These are phyloP conservation scores for Anolis apletophallus DNA, from an alignment of 2,797 vertebrate genomes.

Conservation along the genomic window DNA sequence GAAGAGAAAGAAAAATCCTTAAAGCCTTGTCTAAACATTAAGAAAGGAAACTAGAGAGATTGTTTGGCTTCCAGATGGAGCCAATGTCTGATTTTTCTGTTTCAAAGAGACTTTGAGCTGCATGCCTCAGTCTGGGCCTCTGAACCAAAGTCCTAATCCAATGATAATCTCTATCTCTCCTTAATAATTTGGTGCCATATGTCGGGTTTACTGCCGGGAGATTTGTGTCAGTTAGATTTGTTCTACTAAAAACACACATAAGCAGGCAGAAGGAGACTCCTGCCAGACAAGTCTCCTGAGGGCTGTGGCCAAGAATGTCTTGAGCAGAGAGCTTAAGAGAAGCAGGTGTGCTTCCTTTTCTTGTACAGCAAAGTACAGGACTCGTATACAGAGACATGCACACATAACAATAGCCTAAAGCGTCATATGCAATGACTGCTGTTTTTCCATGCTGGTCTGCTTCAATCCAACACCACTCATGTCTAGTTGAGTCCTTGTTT, in stretches of 20 bases:
- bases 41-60: not conserved
- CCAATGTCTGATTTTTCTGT: constrained; percentile 9
- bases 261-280: constrained; percentile 17
- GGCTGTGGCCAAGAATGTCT: fast-evolving
- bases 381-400: constrained; percentile 8
- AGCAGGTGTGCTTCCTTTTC: constrained; percentile 26
- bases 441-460: not conserved
- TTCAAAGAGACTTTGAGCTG: not conserved
- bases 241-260: constrained; percentile 33
- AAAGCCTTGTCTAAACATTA: not conserved
- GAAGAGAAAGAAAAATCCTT: not conserved
- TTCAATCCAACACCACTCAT: constrained; percentile 2
- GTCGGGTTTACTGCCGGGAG: constrained; percentile 46
- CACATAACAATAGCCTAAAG: not conserved
- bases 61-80: not conserved
- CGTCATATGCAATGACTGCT: not conserved
- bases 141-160: constrained; percentile 57
- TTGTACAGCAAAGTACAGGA: constrained; percentile 13
- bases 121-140: not conserved
- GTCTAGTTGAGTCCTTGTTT: not conserved
- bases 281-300: constrained; percentile 12
- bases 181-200: constrained; percentile 66
- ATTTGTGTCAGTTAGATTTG: constrained; percentile 51
- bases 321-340: constrained; percentile 7
- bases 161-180: constrained; percentile 59